Percentiles rank a stretch among this genome's conserved stretches.
phyloP scores from a whole-genome alignment of 2,113 vertebrate genomes.

The Anser cygnoides region DNA sequence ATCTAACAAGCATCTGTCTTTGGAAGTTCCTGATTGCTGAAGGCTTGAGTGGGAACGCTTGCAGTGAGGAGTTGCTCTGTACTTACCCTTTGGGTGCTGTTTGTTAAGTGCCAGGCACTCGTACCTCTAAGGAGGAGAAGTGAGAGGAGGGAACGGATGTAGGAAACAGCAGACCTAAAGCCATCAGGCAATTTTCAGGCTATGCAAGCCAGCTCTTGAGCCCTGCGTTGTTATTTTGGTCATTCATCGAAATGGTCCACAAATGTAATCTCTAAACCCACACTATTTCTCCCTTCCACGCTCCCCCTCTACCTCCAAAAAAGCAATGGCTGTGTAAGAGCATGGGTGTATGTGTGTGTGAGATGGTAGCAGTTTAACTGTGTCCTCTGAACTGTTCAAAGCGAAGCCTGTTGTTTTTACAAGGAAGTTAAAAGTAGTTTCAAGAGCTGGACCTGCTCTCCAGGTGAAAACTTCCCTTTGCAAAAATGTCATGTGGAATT shows the following conservation, averaged over 20 bases:
- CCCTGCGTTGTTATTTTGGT: not conserved
- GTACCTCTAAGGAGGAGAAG: rapidly evolving
- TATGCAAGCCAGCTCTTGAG: not conserved
- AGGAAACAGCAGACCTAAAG: not conserved
- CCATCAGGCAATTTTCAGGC: not conserved
- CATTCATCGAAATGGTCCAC: not conserved
- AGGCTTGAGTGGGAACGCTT: not conserved
- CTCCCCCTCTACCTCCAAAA: not conserved
- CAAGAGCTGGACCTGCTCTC: not conserved
- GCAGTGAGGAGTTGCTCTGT: not conserved
- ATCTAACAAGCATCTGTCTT: not conserved
- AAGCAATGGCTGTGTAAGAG: not conserved
- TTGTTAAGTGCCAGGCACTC: not conserved
- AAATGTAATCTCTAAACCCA: not conserved
- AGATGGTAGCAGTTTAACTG: not conserved
- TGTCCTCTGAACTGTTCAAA: not conserved
- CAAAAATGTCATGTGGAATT: not conserved
- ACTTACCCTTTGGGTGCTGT: not conserved
- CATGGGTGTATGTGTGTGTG: not conserved
- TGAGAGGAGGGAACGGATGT: not conserved
- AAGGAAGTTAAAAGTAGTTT: not conserved
- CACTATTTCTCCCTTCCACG: not conserved
- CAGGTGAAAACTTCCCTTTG: not conserved
- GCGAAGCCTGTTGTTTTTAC: not conserved
- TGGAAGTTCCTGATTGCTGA: not conserved